phyloP scores from a whole-genome alignment of 2,888 invertebrate genomes.

The Quadriops clusia region DNA sequence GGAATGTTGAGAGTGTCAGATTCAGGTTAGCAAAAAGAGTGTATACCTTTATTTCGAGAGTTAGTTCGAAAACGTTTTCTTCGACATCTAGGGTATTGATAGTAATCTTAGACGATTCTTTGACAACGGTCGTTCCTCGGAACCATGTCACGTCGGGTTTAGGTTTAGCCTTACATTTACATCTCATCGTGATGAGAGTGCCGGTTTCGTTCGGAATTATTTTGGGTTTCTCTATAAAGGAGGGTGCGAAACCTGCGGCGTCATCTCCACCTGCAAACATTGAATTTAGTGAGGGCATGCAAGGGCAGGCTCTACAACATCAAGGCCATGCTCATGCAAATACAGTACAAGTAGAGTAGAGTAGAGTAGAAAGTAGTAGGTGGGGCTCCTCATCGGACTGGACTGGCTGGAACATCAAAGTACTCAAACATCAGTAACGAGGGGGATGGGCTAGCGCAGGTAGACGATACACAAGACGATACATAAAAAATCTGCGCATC shows the following conservation, averaged over 20 bases:
- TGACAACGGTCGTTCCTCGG: constrained; percentile 75
- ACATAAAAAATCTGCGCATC: constrained; percentile 22
- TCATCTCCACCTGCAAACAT: constrained; percentile 71
- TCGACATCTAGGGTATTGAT: constrained; percentile 65
- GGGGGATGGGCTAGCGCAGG: constrained; percentile 5
- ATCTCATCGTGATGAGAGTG: constrained; percentile 93
- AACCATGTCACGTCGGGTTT: constrained; percentile 93
- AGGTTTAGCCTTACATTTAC: constrained; percentile 89
- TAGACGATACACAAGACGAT: constrained; percentile 14
- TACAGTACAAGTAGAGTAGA: constrained; percentile 17
- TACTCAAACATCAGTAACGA: constrained; percentile 11
- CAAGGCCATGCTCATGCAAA: constrained; percentile 38
- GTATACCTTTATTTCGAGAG: constrained; percentile 68
- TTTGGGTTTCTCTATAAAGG: constrained; percentile 95
- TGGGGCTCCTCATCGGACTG: constrained; percentile 8
- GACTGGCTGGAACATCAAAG: constrained; percentile 17
- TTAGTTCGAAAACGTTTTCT: constrained; percentile 79
- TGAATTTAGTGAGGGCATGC: constrained; percentile 9
- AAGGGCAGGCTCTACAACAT: constrained; percentile 17
- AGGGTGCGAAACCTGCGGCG: constrained; percentile 87
- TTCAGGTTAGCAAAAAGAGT: too few species aligned
- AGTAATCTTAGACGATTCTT: constrained; percentile 73
- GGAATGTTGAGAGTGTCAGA: background rate
- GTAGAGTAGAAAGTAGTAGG: constrained; percentile 20
- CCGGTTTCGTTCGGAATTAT: constrained; percentile 98